Conservation (phyloP, 2,113 vertebrate genomes). For the Lepisosteus oculatus region DNA sequence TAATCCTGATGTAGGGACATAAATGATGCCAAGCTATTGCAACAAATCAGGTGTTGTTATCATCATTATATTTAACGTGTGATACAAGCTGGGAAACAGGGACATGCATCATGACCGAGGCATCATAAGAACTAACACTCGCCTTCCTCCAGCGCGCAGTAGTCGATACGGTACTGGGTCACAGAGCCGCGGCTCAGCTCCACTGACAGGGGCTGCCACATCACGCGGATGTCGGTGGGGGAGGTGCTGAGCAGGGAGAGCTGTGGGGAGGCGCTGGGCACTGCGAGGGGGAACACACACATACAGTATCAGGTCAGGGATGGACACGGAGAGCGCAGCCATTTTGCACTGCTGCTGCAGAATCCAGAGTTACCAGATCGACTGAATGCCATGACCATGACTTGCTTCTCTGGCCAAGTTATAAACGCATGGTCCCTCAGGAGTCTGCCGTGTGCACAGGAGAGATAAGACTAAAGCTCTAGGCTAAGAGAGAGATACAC, state of each 20-base stretch:
- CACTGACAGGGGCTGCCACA: slow-evolving; percentile 82
- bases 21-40: too few species aligned
- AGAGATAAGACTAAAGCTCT: neutral
- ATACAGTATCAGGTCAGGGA: neutral
- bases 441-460: too few species aligned
- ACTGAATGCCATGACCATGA: too few species aligned
- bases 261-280: slow-evolving; percentile 85
- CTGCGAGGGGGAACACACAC: slow-evolving; percentile 52
- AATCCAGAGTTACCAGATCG: too few species aligned
- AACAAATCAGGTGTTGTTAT: neutral
- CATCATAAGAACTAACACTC: slow-evolving; percentile 37
- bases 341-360: too few species aligned
- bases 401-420: too few species aligned
- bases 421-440: too few species aligned
- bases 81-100: neutral
- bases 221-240: slow-evolving; percentile 82
- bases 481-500: neutral
- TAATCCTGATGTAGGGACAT: too few species aligned
- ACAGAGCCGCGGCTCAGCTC: slow-evolving; percentile 83
- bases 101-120: neutral
- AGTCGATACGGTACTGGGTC: slow-evolving; percentile 87
- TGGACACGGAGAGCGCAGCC: too few species aligned
- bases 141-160: slow-evolving; percentile 82
- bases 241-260: slow-evolving; percentile 84
- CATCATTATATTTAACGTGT: too few species aligned